phyloP scores from a whole-genome alignment of 2,888 invertebrate genomes.

The Pasiphila rectangulata region DNA sequence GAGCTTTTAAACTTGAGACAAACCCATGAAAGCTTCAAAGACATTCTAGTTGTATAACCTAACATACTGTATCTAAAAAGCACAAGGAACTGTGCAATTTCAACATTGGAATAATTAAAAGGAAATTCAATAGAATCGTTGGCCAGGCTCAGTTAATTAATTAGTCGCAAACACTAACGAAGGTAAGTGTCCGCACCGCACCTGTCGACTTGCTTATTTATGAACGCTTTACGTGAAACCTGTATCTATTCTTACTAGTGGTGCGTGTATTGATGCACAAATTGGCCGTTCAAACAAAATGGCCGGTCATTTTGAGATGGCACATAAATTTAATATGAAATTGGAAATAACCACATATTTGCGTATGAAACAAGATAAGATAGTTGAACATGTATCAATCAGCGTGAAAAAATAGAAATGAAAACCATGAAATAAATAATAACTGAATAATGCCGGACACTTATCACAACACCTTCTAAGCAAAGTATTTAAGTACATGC shows the following conservation, averaged over 20 bases:
- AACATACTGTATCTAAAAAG: not conserved
- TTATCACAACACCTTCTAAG: too few relatives aligned
- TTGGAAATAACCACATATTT: too few relatives aligned
- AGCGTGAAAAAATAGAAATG: too few relatives aligned
- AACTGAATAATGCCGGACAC: too few relatives aligned
- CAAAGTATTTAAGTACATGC: too few relatives aligned
- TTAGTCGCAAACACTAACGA: slow-evolving; percentile 52
- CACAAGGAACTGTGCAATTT: slow-evolving; percentile 12
- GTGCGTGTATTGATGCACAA: not conserved
- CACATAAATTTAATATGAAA: too few relatives aligned
- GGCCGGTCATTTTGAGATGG: not conserved
- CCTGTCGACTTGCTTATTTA: slow-evolving; percentile 60
- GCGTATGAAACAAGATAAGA: too few relatives aligned
- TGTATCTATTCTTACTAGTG: slow-evolving; percentile 24
- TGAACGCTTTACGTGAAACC: slow-evolving; percentile 45
- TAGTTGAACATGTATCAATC: too few relatives aligned
- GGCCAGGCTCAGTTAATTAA: slow-evolving; percentile 38
- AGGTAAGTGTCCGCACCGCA: slow-evolving; percentile 48
- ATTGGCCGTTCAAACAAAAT: too few relatives aligned
- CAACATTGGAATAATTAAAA: slow-evolving; percentile 17
- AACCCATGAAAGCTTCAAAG: too few relatives aligned
- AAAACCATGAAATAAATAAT: too few relatives aligned
- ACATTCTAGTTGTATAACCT: not conserved
- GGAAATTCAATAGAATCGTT: slow-evolving; percentile 38
- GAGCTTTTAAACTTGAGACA: too few relatives aligned